These are phyloP conservation scores for Parnassius orleans DNA, from an alignment of 2,888 invertebrate genomes.

Conservation along the genomic window DNA sequence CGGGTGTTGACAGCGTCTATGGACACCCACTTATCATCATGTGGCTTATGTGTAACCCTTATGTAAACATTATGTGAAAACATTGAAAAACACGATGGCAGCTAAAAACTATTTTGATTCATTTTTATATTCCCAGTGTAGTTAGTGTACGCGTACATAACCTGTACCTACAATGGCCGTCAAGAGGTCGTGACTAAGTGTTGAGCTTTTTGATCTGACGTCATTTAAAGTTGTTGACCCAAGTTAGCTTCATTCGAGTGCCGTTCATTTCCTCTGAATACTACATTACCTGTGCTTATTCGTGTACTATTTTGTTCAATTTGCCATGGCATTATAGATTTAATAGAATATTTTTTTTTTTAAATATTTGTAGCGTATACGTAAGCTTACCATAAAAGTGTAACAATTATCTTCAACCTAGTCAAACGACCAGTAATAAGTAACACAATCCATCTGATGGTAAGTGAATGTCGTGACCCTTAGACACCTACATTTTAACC, in stretches of 20 bases:
- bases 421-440: not conserved
- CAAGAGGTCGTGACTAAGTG: slow-evolving; percentile 36
- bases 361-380: slow-evolving; percentile 10
- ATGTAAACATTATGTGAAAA: slow-evolving; percentile 3
- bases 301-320: slow-evolving; percentile 18
- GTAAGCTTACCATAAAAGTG: not conserved
- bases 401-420: slow-evolving; percentile 8
- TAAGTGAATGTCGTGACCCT: too few relatives aligned
- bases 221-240: slow-evolving; percentile 55
- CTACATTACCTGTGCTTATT: slow-evolving; percentile 13
- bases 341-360: slow-evolving; percentile 23
- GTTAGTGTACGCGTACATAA: slow-evolving; percentile 25
- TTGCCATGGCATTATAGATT: slow-evolving; percentile 24
- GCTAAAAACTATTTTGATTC: slow-evolving; percentile 27
- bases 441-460: too few relatives aligned
- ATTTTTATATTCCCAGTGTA: slow-evolving; percentile 29
- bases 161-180: slow-evolving; percentile 29
- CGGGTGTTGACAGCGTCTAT: too few relatives aligned
- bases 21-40: too few relatives aligned
- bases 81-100: slow-evolving; percentile 28
- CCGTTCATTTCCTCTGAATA: slow-evolving; percentile 23
- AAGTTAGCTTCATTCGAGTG: slow-evolving; percentile 35
- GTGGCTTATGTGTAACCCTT: too few relatives aligned
- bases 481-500: too few relatives aligned
- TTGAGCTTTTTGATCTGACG: slow-evolving; percentile 48